phyloP scores from a whole-genome alignment of 2,888 invertebrate species.

The Platynereis dumerilii region DNA sequence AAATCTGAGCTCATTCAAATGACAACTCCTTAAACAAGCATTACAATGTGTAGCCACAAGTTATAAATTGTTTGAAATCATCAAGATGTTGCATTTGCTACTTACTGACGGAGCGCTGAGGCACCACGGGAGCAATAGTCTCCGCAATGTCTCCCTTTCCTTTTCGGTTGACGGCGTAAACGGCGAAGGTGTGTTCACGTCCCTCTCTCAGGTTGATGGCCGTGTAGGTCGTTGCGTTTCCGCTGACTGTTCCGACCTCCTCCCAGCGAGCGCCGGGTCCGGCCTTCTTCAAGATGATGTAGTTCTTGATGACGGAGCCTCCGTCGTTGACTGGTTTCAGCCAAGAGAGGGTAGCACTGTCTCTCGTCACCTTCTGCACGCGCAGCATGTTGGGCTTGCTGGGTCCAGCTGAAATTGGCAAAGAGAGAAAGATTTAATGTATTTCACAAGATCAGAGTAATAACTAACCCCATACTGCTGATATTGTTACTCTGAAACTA shows the following conservation, averaged over 20 bases:
- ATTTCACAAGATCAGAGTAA: too few relatives aligned
- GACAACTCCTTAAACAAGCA: too few relatives aligned
- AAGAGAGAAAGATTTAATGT: too few relatives aligned
- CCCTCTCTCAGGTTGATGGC: slow-evolving; percentile 65
- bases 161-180: slow-evolving; percentile 83
- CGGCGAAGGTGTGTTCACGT: slow-evolving; percentile 83
- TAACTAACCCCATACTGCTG: too few relatives aligned
- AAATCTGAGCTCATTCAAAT: too few relatives aligned
- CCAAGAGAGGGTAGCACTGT: slow-evolving; percentile 61
- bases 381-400: slow-evolving; percentile 65
- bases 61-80: too few relatives aligned
- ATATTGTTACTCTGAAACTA: too few relatives aligned
- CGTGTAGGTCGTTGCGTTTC: slow-evolving; percentile 29
- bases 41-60: too few relatives aligned
- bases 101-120: slow-evolving; percentile 53
- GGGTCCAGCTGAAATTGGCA: slow-evolving; percentile 51
- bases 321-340: slow-evolving; percentile 62
- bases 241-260: slow-evolving; percentile 34
- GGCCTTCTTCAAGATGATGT: slow-evolving; percentile 48
- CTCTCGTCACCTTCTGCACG: slow-evolving; percentile 51
- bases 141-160: slow-evolving; percentile 77
- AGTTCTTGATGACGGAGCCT: slow-evolving; percentile 57
- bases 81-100: too few relatives aligned
- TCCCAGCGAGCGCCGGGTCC: slow-evolving; percentile 84
- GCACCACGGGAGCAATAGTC: slow-evolving; percentile 39